Conservation (phyloP, 2,113 vertebrate genomes). For the Muntiacus reevesi region DNA sequence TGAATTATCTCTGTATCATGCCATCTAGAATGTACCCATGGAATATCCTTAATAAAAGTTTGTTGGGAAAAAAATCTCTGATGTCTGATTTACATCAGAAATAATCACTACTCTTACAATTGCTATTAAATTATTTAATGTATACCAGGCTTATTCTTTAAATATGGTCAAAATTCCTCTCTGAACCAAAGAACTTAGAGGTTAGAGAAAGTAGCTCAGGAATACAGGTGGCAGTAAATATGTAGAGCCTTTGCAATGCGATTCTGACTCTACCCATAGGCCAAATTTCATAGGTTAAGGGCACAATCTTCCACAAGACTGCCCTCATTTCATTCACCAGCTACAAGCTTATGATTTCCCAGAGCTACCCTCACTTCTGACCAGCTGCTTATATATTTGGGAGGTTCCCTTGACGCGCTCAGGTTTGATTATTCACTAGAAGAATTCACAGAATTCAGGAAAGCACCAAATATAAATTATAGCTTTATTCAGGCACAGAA, state of each 20-base stretch:
- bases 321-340: not conserved
- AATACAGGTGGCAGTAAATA: not conserved
- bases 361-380: not conserved
- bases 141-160: not conserved
- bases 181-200: not conserved
- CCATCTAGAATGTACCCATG: not conserved
- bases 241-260: not conserved
- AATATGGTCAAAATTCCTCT: not conserved
- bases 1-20: not conserved
- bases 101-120: not conserved
- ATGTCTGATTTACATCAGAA: not conserved
- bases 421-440: not conserved
- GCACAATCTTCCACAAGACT: not conserved
- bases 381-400: not conserved
- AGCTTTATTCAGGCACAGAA: not conserved
- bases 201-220: not conserved
- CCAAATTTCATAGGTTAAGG: not conserved
- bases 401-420: not conserved
- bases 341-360: not conserved
- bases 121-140: not conserved
- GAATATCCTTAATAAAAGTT: constrained; percentile 11
- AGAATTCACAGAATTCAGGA: not conserved
- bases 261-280: not conserved
- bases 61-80: constrained; percentile 3
- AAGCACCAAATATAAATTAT: not conserved